Evolutionary conservation across 2,797 vertebrate genomes (phyloP).

Genomic region (Micropoecilia bifurca): DNA sequence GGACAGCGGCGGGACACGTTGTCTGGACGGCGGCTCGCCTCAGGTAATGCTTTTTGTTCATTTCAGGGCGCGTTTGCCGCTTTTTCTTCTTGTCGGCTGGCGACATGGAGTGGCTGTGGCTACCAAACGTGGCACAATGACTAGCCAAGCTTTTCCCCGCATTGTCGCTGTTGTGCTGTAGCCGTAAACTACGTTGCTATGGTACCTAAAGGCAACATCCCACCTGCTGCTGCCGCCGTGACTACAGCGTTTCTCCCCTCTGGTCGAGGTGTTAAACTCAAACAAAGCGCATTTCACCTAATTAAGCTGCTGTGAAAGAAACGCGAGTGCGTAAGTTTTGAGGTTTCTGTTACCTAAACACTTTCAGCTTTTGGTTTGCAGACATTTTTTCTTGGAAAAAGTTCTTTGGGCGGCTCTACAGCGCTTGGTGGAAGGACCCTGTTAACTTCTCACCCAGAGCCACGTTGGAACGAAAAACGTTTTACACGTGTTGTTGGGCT

Average conservation of each 20-base stretch:
- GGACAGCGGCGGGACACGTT: constrained; percentile 26
- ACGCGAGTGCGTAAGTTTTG: not conserved
- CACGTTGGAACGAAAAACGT: not conserved
- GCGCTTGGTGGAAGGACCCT: not conserved
- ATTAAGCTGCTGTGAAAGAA: not conserved
- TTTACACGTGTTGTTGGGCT: not conserved
- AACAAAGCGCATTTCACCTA: constrained; percentile 9
- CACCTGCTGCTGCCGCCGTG: constrained; percentile 66
- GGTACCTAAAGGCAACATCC: constrained; percentile 69
- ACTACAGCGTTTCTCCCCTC: constrained; percentile 15
- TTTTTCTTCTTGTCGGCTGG: constrained; percentile 10
- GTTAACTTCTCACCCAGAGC: not conserved
- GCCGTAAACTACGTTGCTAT: constrained; percentile 78
- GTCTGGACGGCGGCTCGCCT: constrained; percentile 18
- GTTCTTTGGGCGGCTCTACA: not conserved
- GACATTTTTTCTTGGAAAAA: not conserved
- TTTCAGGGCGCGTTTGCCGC: constrained; percentile 14
- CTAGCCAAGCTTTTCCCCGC: constrained; percentile 39
- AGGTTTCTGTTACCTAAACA: not conserved
- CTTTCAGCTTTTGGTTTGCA: not conserved
- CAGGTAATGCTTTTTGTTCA: constrained; percentile 44
- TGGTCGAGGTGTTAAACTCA: constrained; percentile 3
- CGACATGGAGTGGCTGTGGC: constrained; percentile 33
- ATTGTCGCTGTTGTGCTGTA: constrained; percentile 40
- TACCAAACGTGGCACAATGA: constrained; percentile 30